Base-by-base conservation (phyloP, 2,888 invertebrate genomes). In the Cosmia pyralina region DNA sequence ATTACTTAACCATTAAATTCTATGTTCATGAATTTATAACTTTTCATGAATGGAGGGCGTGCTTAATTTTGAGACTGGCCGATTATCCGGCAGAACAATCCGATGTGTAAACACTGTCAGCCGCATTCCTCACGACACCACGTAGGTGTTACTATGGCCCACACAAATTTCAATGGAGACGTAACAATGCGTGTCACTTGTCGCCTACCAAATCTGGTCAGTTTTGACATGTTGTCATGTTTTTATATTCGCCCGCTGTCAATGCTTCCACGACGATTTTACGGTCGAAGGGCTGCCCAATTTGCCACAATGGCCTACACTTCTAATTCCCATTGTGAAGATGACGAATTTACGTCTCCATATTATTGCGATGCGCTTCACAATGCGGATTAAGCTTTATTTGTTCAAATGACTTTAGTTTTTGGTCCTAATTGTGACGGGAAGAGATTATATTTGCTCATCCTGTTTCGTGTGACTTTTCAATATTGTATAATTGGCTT, bases 201-300 rank as follows among this genome's bases (percentile, higher is more conserved):
- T 95, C 94, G 92, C 91, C 92, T 90, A 92, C 94, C 89, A 94
- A 94, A 94, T 94, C 94, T 94, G 94, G 93, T 94, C 94, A 95
- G 95, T 96, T 96, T 94, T 96, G 96, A 96, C 96, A 95, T 91
- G 92, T 95, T 92, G 95, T 95, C 95, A 94, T 95, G 96, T 96
- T 96, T 94, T 95, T 95, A 94, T 94, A 93, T 93, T 94, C 94
- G 94, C 91, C 93, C 91, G 93, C 90, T 92, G 93, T 94, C 94
- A 93, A 90, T 92, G 90, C 89, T 86, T 90, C 90, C 88, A 90
- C 87, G 90, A 89, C 88, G 88, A 93, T 94, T 94, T 94, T 90
- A 94, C 92, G 93, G 93, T 79, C 90, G 91, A 92, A 90, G 90
- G 91, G 90, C 93, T 89, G 92, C 91, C 94, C 94, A 95, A 95